phyloP scores from a whole-genome alignment of 1,140 invertebrate genomes.

The Pseudomyrmex sp. region DNA sequence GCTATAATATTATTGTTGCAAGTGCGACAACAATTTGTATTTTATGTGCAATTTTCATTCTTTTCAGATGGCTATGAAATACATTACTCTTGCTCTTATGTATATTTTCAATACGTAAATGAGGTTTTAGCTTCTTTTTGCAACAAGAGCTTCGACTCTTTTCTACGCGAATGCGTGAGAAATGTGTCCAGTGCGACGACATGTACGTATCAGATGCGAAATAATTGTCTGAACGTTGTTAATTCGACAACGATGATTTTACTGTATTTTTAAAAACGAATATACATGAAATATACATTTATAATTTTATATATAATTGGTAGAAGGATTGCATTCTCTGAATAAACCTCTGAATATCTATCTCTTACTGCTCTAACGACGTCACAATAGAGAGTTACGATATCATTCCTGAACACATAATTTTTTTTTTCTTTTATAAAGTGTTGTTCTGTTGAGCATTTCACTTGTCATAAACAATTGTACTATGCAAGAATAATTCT shows the following conservation, averaged over 20 bases:
- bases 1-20: not conserved
- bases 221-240: not conserved
- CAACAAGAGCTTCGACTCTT: too few relatives aligned
- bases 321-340: conserved; percentile 49
- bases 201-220: not conserved
- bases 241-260: conserved; percentile 53
- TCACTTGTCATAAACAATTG: conserved; percentile 38
- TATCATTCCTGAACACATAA: conserved; percentile 61
- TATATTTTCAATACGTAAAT: not conserved
- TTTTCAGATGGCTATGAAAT: not conserved
- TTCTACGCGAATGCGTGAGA: too few relatives aligned
- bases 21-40: not conserved
- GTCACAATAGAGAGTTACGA: conserved; percentile 20
- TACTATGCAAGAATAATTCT: conserved; percentile 38
- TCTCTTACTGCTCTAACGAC: conserved; percentile 1
- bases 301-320: conserved; percentile 44
- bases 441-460: conserved; percentile 47
- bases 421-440: conserved; percentile 16
- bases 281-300: conserved; percentile 74
- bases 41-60: not conserved
- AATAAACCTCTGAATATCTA: conserved; percentile 37
- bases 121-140: too few relatives aligned
- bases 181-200: too few relatives aligned
- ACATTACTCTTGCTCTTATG: not conserved
- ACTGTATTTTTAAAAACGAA: conserved; percentile 70